Evolutionary conservation across 1,140 invertebrate genomes (phyloP).

Genomic region (Neuroterus valhalla): DNA sequence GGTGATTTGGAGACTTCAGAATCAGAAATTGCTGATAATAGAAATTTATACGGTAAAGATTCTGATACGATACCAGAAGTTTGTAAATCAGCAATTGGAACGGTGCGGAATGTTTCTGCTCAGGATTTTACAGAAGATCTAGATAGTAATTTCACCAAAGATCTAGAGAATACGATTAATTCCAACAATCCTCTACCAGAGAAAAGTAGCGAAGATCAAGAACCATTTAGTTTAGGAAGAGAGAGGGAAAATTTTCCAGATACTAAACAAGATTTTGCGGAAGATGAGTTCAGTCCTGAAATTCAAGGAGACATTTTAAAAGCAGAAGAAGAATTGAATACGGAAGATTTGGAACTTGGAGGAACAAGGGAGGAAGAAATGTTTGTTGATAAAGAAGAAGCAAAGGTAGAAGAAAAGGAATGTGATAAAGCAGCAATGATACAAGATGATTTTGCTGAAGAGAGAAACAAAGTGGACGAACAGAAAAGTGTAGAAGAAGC

Average conservation of each 20-base stretch:
- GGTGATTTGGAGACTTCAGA: too few relatives aligned
- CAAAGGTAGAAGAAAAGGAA: not conserved
- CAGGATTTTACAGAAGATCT: not conserved
- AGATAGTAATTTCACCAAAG: not conserved
- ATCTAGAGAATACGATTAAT: not conserved
- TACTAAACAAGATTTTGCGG: not conserved
- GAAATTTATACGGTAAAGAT: too few relatives aligned
- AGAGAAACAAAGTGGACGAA: too few relatives aligned
- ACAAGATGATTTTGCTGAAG: too few relatives aligned
- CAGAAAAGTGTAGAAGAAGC: not conserved
- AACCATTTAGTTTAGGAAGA: conserved; percentile 19
- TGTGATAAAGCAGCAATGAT: too few relatives aligned
- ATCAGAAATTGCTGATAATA: too few relatives aligned
- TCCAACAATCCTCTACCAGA: not conserved
- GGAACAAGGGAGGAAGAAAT: not conserved
- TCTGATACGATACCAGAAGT: too few relatives aligned
- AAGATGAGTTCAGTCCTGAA: not conserved
- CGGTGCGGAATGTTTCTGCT: not conserved
- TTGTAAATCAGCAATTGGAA: not conserved
- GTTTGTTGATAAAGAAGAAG: not conserved
- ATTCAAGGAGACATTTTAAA: not conserved
- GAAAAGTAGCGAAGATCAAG: not conserved
- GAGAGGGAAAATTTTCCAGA: conserved; percentile 1
- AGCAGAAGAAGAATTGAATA: not conserved
- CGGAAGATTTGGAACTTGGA: not conserved